Conservation (phyloP, 2,113 vertebrate species). For the Paramormyrops kingsleyae region DNA sequence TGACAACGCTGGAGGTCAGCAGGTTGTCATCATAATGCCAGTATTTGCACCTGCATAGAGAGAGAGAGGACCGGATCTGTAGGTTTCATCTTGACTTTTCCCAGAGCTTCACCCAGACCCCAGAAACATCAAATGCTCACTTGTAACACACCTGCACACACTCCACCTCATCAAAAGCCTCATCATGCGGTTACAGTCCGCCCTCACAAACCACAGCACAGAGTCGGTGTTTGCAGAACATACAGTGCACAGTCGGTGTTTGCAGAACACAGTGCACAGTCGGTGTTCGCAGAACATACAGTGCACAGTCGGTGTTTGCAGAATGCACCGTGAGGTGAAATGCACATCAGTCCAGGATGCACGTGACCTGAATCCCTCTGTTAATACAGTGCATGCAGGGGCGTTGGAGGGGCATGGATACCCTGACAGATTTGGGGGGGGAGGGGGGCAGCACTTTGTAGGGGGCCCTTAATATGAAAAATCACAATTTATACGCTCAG, state of each 20-base stretch:
- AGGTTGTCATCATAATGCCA: slow-evolving; percentile 85
- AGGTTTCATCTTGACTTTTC: neutral
- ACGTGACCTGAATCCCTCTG: neutral
- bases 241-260: neutral
- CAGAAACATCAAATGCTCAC: neutral
- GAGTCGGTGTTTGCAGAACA: neutral
- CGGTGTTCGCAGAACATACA: neutral
- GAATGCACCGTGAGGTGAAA: neutral
- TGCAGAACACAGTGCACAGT: neutral
- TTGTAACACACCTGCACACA: neutral
- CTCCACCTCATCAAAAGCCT: neutral
- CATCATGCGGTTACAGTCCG: neutral
- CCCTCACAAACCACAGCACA: neutral
- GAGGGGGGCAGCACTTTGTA: neutral
- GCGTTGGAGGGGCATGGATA: neutral
- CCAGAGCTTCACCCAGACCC: neutral
- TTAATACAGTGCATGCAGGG: neutral
- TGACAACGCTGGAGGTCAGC: slow-evolving; percentile 87
- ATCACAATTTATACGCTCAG: neutral
- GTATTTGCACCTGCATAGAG: slow-evolving; percentile 75
- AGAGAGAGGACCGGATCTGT: neutral
- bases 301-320: neutral
- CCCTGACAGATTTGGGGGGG: neutral
- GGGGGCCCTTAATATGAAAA: neutral
- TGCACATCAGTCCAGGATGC: neutral